Evolutionary conservation across 1,140 invertebrate genomes (phyloP).

Genomic region (Drosophila aff.): DNA sequence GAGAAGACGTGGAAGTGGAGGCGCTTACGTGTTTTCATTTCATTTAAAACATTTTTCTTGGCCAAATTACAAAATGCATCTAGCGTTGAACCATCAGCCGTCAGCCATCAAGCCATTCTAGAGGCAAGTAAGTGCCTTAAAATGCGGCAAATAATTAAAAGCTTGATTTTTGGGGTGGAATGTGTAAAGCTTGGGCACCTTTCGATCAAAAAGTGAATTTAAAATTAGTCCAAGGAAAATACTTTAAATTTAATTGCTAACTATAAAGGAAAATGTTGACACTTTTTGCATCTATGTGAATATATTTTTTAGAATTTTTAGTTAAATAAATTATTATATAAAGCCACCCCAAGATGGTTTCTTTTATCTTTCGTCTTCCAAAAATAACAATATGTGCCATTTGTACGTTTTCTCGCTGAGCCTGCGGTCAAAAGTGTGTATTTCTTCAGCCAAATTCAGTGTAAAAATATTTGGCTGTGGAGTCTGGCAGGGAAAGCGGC

Average conservation of each 20-base stretch:
- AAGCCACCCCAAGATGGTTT: neutral
- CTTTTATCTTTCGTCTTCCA: constrained; percentile 45
- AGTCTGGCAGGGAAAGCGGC: neutral
- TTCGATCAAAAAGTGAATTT: too few relatives aligned
- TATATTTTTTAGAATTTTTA: neutral
- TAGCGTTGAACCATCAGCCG: constrained; percentile 7
- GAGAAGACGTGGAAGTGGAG: neutral
- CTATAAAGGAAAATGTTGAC: neutral
- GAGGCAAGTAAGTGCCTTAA: neutral
- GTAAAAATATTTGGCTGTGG: constrained; percentile 53
- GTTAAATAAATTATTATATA: too few relatives aligned
- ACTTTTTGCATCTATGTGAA: neutral
- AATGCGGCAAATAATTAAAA: constrained; percentile 1
- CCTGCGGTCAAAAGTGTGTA: constrained; percentile 46
- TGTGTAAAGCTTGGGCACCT: too few relatives aligned
- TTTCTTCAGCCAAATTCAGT: constrained; percentile 45
- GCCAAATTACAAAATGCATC: constrained; percentile 69
- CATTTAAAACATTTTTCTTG: constrained; percentile 82
- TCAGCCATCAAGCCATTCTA: neutral
- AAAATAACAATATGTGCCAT: constrained; percentile 39
- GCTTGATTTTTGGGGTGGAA: neutral
- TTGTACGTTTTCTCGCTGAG: constrained; percentile 27
- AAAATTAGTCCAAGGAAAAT: too few relatives aligned
- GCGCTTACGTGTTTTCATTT: constrained; percentile 72
- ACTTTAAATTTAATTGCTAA: neutral